Evolutionary conservation across 2,797 vertebrate genomes (phyloP), one percentile per base, ranked within the genome.

Genomic region (Parambassis ranga): DNA sequence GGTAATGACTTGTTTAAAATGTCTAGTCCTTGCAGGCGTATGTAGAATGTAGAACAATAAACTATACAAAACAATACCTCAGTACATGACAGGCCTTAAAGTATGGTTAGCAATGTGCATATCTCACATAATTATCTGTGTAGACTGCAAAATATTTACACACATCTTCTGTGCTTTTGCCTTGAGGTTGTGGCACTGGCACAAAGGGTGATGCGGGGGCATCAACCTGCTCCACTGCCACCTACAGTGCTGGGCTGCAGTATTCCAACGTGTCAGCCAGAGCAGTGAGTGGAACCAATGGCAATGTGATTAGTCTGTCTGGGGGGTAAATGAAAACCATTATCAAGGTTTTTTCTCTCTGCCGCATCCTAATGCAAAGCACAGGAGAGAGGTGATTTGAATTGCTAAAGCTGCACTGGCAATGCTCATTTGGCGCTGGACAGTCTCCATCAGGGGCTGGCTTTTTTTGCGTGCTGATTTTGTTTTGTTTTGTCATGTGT

Each of bases 301-400:
- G 63, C 72, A 70, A 72, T 82, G 84, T 91, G 88, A 91, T 92
- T 91, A 87, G 82, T 87, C 84, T 87, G 77, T 77, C 85, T 83
- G 66, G 85, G 90, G 83, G 90, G 91, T 89, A 90, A 89, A 91
- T 90, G 86, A 89, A 92, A 91, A 87, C 84, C 86, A 90, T 92
- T 91, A 91, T 90, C 84, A 75, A 80, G 81, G 61, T 70, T 85
- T 86, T 66, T 87, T 85, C 72, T 90, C 72, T 71, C 65, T 66
- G 74, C 73, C 24, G 35, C 77, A 74, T 89, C 77, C 64, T 80
- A 72, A 88, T 85, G 84, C 78, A 81, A 81, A 77, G 72, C 85
- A 74, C 63, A 71, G 78, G 53, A 71, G 63, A 75, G 80, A 78
- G 75, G 74, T 82, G 71, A 88, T 86, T 87, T 83, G 74, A 87